Percentiles rank a stretch among this genome's conserved stretches.
Evolutionary conservation across 2,113 vertebrate genomes (phyloP).

Genomic region (Aleadryas rufinucha): DNA sequence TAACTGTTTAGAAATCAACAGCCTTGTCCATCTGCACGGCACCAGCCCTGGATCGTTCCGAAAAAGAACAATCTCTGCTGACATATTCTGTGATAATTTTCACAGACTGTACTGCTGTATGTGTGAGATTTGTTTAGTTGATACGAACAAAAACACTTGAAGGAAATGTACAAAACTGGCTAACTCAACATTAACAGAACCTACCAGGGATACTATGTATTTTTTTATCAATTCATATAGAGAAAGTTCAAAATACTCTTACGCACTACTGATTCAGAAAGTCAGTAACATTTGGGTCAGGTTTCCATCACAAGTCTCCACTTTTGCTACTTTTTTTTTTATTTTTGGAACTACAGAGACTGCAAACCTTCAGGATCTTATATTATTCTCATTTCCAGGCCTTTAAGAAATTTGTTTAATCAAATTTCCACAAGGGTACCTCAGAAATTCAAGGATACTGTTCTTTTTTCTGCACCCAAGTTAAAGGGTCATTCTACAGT

Average conservation of each 20-base stretch:
- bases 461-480: background rate
- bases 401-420: background rate
- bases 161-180: background rate
- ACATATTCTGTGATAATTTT: background rate
- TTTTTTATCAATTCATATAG: background rate
- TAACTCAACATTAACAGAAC: background rate
- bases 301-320: background rate
- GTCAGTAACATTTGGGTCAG: background rate
- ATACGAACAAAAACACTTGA: background rate
- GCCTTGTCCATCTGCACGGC: background rate
- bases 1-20: background rate
- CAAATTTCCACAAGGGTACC: background rate
- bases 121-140: background rate
- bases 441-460: background rate
- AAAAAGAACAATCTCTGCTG: background rate
- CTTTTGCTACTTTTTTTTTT: background rate
- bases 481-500: background rate
- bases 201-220: accelerated
- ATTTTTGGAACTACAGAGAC: background rate
- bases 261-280: background rate
- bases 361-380: background rate
- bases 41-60: background rate
- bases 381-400: background rate
- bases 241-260: background rate
- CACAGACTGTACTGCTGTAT: background rate